These are phyloP conservation scores for Furnarius figulus DNA, from an alignment of 2,113 vertebrate genomes.

Conservation along the genomic window DNA sequence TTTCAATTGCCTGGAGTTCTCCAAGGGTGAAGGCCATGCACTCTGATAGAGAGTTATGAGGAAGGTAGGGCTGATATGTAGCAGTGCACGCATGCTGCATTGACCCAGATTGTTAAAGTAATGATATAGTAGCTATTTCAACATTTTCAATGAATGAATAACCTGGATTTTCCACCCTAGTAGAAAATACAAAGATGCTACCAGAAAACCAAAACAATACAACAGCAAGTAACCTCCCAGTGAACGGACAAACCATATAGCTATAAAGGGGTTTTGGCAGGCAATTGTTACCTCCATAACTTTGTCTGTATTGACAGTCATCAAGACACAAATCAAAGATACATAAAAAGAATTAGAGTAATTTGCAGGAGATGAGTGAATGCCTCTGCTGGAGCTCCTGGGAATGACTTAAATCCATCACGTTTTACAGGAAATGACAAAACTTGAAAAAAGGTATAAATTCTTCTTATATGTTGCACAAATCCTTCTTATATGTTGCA, in stretches of 20 bases:
- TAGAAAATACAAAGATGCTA: background rate
- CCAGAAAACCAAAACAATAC: background rate
- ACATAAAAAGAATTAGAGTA: background rate
- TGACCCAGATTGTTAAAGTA: constrained; percentile 35
- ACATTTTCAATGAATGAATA: background rate
- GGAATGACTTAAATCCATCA: background rate
- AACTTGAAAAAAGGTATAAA: background rate
- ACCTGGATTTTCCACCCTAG: background rate
- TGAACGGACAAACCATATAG: background rate
- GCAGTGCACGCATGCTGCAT: background rate
- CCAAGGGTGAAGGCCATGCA: background rate
- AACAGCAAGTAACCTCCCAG: background rate
- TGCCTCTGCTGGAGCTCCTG: background rate
- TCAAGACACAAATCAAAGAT: background rate
- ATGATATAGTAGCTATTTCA: constrained; percentile 14
- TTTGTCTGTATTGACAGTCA: background rate
- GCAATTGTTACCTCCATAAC: background rate
- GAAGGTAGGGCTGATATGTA: background rate
- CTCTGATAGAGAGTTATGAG: background rate
- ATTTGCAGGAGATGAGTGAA: background rate
- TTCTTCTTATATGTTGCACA: background rate
- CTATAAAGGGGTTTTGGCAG: background rate
- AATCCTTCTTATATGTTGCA: background rate
- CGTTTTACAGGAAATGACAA: background rate
- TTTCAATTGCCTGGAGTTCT: constrained; percentile 32